Evolutionary conservation across 2,888 invertebrate species (phyloP), one percentile per base, ranked within the genome.

Genomic region (Abrostola tripartita): DNA sequence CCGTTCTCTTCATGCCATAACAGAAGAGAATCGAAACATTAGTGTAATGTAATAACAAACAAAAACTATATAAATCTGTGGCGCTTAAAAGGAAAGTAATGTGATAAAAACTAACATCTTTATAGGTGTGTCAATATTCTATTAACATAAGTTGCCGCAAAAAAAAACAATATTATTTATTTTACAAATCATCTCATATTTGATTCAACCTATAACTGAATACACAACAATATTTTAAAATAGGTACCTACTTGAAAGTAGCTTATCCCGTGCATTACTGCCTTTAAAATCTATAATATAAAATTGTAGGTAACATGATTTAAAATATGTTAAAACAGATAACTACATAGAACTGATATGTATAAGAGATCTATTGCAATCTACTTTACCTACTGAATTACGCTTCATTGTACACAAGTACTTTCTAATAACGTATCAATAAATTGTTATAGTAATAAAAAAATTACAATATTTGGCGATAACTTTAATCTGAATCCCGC

Each of bases 381-480:
- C 53, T 57, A 60, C 37, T 47, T 54, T 50, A 52, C 7, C n/a
- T 42, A 64, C n/a, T 40, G 49, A 50, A 56, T 40, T 53, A 50
- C n/a, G n/a, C 11, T 12, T 38, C 6, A 40, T 37, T n/a, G 63
- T 61, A 62, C 44, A 24, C 51, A 61, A 54, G 47, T 74, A 77
- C 49, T 42, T 52, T 60, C 52, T 38, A 24, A 14, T 38, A 24
- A 14, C 44, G 24, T 53, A 53, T 52, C 47, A 24, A 47, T 38
- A 61, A 10, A 12, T 47, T 44, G 8, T 41, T 14, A 38, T 61
- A 49, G 59, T 11, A 62, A 57, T 60, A 38, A 63, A 70, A 52
- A 37, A 40, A 53, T 70, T 63, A 61, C 6, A 52, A 40, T 71
- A 75, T 78, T 66, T 71, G 66, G 75, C 75, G 59, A 78, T 52